Percentiles rank a stretch among this genome's conserved stretches.
phyloP scores from a whole-genome alignment of 1,140 invertebrate species.

The Trachymyrmex septentrionalis region DNA sequence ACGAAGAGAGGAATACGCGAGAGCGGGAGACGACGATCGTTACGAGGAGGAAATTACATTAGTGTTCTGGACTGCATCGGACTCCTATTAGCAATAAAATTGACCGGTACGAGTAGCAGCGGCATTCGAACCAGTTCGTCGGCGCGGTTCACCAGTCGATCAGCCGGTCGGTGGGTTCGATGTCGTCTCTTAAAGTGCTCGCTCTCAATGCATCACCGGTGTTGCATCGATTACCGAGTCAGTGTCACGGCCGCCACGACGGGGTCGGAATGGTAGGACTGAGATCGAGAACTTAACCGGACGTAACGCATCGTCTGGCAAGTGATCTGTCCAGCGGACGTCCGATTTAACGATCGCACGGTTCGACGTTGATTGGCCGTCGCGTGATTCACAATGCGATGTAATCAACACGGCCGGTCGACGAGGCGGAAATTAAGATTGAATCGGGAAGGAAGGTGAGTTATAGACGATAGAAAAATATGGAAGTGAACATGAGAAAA shows the following conservation, averaged over 20 bases:
- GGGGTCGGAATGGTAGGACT: conserved; percentile 51
- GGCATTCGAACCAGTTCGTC: conserved; percentile 17
- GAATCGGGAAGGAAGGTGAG: background rate
- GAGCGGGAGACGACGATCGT: conserved; percentile 62
- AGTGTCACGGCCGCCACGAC: background rate
- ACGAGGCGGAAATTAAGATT: conserved; percentile 40
- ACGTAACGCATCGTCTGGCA: conserved; percentile 16
- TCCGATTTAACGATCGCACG: conserved; percentile 33
- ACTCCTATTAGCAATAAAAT: conserved; percentile 82
- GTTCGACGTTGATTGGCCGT: conserved; percentile 29
- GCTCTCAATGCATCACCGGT: conserved; percentile 43
- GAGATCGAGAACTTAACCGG: conserved; percentile 15
- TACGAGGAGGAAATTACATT: conserved; percentile 78
- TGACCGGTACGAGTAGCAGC: conserved; percentile 48
- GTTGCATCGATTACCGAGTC: conserved; percentile 50
- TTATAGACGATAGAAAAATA: background rate
- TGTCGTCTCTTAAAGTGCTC: conserved; percentile 49
- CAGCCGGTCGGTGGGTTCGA: background rate
- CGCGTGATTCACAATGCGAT: conserved; percentile 22
- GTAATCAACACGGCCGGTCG: conserved; percentile 19
- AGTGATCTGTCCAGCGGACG: conserved; percentile 36
- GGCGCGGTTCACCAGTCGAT: conserved; percentile 35
- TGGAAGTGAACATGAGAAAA: background rate
- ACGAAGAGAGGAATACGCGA: conserved; percentile 33
- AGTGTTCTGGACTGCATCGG: conserved; percentile 68